These are phyloP conservation scores for Dicrurus megarhynchus DNA, from an alignment of 2,113 vertebrate species.

Conservation along the genomic window DNA sequence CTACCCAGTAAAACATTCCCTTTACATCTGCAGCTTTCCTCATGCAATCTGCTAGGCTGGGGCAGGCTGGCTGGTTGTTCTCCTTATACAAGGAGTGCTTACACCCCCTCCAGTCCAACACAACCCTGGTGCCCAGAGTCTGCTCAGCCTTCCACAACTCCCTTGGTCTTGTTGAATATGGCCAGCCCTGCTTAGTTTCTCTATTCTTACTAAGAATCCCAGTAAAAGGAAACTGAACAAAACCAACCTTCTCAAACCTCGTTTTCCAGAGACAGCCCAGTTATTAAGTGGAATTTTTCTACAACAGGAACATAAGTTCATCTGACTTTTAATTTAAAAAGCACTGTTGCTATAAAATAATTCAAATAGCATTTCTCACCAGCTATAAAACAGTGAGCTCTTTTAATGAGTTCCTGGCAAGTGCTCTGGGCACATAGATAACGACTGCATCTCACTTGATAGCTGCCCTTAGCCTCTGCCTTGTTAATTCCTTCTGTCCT, in stretches of 20 bases:
- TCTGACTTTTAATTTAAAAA: background rate
- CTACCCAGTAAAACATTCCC: background rate
- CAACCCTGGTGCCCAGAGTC: rapidly evolving
- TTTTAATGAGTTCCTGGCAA: background rate
- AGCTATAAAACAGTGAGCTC: background rate
- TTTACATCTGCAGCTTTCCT: background rate
- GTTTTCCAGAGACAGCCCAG: background rate
- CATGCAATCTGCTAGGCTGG: rapidly evolving
- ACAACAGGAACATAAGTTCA: background rate
- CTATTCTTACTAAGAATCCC: background rate
- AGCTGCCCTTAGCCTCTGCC: background rate
- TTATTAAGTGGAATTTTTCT: background rate
- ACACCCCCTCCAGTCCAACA: rapidly evolving
- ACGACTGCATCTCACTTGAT: background rate
- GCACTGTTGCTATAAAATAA: background rate
- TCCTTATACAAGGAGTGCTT: background rate
- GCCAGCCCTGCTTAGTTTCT: background rate
- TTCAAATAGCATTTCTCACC: background rate
- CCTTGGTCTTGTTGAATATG: background rate
- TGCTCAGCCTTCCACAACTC: background rate
- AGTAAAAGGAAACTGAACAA: background rate
- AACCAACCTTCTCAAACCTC: background rate
- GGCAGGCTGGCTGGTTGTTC: background rate
- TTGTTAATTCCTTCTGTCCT: background rate
- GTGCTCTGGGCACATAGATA: background rate